Evolutionary conservation across 37 sponge, comb jelly and placozoan species (phyloP).

Genomic region (Oscarella lobularis): DNA sequence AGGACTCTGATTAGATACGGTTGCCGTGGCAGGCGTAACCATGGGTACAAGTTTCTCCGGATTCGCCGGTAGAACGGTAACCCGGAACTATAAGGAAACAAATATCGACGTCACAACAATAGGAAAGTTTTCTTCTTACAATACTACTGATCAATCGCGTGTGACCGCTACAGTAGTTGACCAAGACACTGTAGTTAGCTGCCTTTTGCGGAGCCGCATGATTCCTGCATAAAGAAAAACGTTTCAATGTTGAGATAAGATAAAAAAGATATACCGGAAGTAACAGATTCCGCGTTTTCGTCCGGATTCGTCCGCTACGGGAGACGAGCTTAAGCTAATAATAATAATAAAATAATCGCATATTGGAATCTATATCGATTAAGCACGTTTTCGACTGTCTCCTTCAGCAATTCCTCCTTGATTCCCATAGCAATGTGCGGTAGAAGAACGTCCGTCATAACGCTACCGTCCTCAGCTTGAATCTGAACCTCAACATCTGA

Average conservation of each 20-base stretch:
- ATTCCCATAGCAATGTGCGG: slow-evolving; percentile 2
- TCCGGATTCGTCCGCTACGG: background rate
- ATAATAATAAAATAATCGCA: background rate
- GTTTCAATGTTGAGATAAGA: too few species aligned
- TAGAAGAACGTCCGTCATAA: background rate
- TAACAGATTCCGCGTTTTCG: background rate
- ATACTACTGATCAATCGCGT: background rate
- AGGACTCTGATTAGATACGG: background rate
- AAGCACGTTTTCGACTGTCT: background rate
- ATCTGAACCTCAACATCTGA: background rate
- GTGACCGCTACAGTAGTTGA: background rate
- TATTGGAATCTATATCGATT: too few species aligned
- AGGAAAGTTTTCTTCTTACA: background rate
- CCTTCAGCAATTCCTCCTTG: background rate
- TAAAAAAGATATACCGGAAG: background rate
- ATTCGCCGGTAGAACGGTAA: background rate
- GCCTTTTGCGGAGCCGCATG: background rate
- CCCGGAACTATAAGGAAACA: background rate
- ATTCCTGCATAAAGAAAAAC: background rate
- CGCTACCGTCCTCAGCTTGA: background rate
- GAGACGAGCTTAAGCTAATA: background rate
- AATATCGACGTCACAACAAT: background rate
- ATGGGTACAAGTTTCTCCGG: background rate
- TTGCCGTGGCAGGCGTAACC: background rate
- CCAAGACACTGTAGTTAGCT: background rate